Evolutionary conservation across 2,888 invertebrate species (phyloP).

Genomic region (Altica lythri): DNA sequence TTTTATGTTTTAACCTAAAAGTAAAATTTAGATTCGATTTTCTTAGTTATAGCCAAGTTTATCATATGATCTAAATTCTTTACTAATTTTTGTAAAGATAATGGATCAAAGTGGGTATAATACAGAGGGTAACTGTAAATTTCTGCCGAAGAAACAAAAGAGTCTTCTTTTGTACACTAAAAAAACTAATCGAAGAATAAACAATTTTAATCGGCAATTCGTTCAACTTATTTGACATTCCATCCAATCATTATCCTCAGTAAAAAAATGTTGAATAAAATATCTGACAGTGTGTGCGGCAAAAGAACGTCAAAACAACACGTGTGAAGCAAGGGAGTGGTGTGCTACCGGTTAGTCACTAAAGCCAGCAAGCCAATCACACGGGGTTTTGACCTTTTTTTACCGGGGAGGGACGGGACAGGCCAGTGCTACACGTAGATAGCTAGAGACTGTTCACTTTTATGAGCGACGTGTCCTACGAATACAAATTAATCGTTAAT

Average conservation of each 20-base stretch:
- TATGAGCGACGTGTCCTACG: slow-evolving; percentile 24
- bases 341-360: slow-evolving; percentile 59
- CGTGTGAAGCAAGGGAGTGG: slow-evolving; percentile 56
- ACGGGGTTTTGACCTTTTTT: slow-evolving; percentile 60
- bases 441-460: slow-evolving; percentile 28
- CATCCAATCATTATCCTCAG: slow-evolving; percentile 14
- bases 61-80: not conserved
- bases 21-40: too few species aligned
- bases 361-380: slow-evolving; percentile 59
- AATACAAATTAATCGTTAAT: too few species aligned
- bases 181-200: slow-evolving; percentile 15
- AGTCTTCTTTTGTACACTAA: slow-evolving; percentile 6
- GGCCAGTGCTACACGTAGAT: slow-evolving; percentile 66
- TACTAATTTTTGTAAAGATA: not conserved
- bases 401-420: slow-evolving; percentile 59
- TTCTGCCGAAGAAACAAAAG: slow-evolving; percentile 9
- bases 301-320: slow-evolving; percentile 60
- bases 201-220: slow-evolving; percentile 33
- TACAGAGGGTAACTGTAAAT: too few species aligned
- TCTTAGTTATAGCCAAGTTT: slow-evolving; percentile 4
- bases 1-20: too few species aligned
- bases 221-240: slow-evolving; percentile 26
- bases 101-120: slow-evolving; percentile 3
- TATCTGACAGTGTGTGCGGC: slow-evolving; percentile 55
- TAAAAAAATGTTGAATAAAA: slow-evolving; percentile 21